Conservation (phyloP, 2,113 vertebrate species). For the Oncorhynchus nerka region DNA sequence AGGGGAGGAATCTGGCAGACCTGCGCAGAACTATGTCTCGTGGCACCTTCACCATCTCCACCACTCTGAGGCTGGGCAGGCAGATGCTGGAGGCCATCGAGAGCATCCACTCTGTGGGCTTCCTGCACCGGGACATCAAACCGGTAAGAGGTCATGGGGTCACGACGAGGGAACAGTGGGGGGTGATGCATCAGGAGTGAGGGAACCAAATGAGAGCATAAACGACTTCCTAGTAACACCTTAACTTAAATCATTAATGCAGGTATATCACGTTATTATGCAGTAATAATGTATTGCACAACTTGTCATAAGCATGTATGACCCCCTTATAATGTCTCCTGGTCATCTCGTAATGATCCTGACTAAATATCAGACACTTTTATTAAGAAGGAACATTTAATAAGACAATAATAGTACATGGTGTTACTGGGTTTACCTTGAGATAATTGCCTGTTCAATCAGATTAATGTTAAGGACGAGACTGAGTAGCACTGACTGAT, state of each 20-base stretch:
- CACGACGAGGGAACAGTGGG: not conserved
- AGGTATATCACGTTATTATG: too few species aligned
- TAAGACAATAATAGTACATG: too few species aligned
- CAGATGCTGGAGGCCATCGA: slow-evolving; percentile 96
- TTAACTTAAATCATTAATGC: too few species aligned
- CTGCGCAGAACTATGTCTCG: slow-evolving; percentile 88
- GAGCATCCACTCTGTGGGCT: slow-evolving; percentile 97
- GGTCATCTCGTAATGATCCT: too few species aligned
- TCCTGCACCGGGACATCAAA: slow-evolving; percentile 97
- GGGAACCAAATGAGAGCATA: not conserved
- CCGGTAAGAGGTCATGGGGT: slow-evolving; percentile 76
- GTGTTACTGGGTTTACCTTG: not conserved
- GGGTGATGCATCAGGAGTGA: not conserved
- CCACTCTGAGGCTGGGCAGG: slow-evolving; percentile 88
- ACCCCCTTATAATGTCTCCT: too few species aligned
- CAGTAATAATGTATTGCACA: too few species aligned
- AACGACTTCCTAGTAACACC: not conserved
- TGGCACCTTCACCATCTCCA: slow-evolving; percentile 89
- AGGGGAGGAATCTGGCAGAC: slow-evolving; percentile 97
- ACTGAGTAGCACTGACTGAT: not conserved
- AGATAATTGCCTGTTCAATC: not conserved
- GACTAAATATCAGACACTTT: too few species aligned
- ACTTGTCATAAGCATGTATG: too few species aligned
- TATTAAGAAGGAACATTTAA: too few species aligned
- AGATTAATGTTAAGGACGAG: not conserved